Percentiles rank a stretch among this genome's conserved stretches.
phyloP scores from a whole-genome alignment of 2,888 invertebrate species.

The Proisotoma minuta region DNA sequence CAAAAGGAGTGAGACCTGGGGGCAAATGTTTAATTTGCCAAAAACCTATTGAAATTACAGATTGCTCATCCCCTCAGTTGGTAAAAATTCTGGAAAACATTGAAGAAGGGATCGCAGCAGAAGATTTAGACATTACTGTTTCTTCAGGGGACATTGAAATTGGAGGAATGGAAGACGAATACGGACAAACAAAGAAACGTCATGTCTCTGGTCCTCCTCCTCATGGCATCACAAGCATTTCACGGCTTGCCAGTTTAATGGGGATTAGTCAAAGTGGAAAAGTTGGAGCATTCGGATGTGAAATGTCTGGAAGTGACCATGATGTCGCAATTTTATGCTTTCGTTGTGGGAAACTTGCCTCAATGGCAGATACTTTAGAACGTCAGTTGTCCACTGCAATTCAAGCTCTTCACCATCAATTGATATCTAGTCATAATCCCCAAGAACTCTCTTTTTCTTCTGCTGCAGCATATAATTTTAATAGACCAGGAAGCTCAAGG shows the following conservation, averaged over 20 bases:
- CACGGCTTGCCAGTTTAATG: not conserved
- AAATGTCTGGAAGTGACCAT: not conserved
- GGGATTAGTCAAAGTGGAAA: not conserved
- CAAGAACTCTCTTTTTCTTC: not conserved
- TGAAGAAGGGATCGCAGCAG: slow-evolving; percentile 38
- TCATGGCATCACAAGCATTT: not conserved
- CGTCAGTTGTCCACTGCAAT: slow-evolving; percentile 30
- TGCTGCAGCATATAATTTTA: no score
- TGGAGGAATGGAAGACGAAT: slow-evolving; percentile 45
- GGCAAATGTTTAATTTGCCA: slow-evolving; percentile 10
- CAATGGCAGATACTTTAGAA: slow-evolving; percentile 35
- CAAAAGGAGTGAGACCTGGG: not conserved
- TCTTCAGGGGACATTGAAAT: slow-evolving; percentile 46
- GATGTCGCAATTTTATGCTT: slow-evolving; percentile 23
- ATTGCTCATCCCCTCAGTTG: slow-evolving; percentile 27
- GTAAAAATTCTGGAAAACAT: slow-evolving; percentile 37
- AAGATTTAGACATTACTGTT: slow-evolving; percentile 42
- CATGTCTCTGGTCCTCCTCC: not conserved
- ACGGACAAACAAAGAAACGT: not conserved
- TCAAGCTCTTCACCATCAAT: slow-evolving; percentile 19
- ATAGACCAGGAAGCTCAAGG: no score
- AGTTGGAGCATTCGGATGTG: slow-evolving; percentile 17
- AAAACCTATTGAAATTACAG: not conserved
- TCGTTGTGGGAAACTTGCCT: slow-evolving; percentile 37
- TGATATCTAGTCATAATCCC: not conserved